phyloP scores from a whole-genome alignment of 2,113 vertebrate species.

The Rissa tridactyla region DNA sequence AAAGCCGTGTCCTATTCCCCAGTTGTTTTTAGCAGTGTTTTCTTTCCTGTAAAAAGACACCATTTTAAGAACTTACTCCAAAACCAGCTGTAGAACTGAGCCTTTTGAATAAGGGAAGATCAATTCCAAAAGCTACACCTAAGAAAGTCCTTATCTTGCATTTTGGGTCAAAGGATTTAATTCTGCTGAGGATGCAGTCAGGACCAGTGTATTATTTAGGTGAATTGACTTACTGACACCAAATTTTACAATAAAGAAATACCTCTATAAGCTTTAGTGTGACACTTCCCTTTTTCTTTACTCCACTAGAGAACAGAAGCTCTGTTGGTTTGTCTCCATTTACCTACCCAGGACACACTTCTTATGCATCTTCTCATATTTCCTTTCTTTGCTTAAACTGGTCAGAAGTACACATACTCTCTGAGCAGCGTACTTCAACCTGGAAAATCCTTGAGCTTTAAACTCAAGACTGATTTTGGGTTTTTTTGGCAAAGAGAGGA shows the following conservation, averaged over 20 bases:
- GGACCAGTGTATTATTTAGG: not conserved
- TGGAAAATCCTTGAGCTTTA: not conserved
- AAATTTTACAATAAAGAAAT: not conserved
- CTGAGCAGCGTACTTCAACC: not conserved
- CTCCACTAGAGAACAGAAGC: not conserved
- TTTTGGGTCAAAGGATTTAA: not conserved
- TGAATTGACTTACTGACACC: not conserved
- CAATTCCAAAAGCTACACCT: not conserved
- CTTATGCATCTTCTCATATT: not conserved
- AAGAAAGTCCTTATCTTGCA: not conserved
- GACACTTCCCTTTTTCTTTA: not conserved
- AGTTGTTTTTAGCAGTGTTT: not conserved
- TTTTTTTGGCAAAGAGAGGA: not conserved
- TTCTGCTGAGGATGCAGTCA: not conserved
- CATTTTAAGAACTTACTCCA: not conserved
- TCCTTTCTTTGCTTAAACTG: not conserved
- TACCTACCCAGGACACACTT: not conserved
- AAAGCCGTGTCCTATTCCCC: not conserved
- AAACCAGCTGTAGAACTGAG: not conserved
- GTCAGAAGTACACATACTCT: not conserved
- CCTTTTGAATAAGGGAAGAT: not conserved
- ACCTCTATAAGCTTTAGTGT: fast-evolving
- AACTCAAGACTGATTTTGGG: not conserved
- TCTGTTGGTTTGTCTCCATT: not conserved
- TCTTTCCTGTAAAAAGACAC: not conserved